Evolutionary conservation across 2,797 vertebrate genomes (phyloP).

Genomic region (Lacerta agilis): DNA sequence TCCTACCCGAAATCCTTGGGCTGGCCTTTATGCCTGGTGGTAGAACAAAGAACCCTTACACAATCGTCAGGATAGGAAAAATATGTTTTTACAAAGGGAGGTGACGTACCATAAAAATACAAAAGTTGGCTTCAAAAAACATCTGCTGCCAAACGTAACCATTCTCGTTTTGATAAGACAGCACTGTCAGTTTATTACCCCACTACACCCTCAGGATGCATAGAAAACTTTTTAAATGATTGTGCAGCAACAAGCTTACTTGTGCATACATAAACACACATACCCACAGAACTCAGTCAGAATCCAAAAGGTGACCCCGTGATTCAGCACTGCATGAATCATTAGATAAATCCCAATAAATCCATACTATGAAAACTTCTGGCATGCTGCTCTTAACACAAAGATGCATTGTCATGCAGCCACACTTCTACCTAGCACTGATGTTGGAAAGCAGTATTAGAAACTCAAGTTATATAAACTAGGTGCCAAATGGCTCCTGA

Average conservation of each 20-base stretch:
- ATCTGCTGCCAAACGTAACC: constrained; percentile 6
- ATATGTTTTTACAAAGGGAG: constrained; percentile 1
- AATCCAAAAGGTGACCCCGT: not conserved
- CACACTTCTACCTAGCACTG: not conserved
- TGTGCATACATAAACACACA: not conserved
- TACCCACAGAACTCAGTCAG: not conserved
- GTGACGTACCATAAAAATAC: not conserved
- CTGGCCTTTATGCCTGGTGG: not conserved
- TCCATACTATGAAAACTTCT: not conserved
- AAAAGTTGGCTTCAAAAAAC: constrained; percentile 9
- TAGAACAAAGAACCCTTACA: constrained; percentile 13
- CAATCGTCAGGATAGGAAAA: not conserved
- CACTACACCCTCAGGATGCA: not conserved
- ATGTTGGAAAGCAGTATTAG: too few species aligned
- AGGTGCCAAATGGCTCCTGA: too few species aligned
- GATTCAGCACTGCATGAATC: not conserved
- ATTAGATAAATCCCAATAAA: not conserved
- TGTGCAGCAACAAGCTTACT: not conserved
- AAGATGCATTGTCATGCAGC: not conserved
- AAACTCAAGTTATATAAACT: too few species aligned
- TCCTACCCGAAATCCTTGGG: not conserved
- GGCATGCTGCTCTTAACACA: not conserved
- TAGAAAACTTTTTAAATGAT: not conserved
- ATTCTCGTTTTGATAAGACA: not conserved
- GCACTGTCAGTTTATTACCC: constrained; percentile 2